phyloP scores from a whole-genome alignment of 2,113 vertebrate genomes.

The Trichechus manatus region DNA sequence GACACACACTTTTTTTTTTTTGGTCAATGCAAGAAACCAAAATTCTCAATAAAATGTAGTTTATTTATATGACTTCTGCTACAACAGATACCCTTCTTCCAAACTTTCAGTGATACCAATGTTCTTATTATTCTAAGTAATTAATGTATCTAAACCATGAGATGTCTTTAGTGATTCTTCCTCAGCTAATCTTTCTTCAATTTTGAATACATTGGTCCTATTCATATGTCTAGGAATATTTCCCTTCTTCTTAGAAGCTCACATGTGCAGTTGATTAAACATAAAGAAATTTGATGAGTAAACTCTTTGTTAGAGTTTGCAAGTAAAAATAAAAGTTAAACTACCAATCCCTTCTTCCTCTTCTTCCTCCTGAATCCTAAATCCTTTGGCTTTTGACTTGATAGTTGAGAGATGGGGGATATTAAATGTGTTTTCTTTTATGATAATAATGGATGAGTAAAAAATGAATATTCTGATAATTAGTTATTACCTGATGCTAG shows the following conservation, averaged over 20 bases:
- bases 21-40: background rate
- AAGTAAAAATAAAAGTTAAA: background rate
- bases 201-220: background rate
- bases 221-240: background rate
- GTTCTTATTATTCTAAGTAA: background rate
- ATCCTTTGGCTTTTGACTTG: background rate
- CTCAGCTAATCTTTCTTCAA: background rate
- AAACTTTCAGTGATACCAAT: background rate
- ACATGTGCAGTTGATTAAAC: background rate
- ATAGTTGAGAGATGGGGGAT: background rate
- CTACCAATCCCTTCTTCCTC: background rate
- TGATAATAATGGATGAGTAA: background rate
- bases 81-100: background rate
- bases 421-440: background rate
- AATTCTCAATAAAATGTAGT: background rate
- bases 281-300: background rate
- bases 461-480: background rate
- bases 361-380: background rate
- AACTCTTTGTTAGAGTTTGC: background rate
- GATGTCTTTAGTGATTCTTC: background rate
- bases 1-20: background rate
- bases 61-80: background rate
- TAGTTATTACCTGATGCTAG: background rate
- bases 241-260: background rate
- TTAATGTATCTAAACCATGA: background rate